Evolutionary conservation across 2,797 vertebrate species (phyloP), one percentile per base, ranked within the genome.

Genomic region (Macropodus opercularis): DNA sequence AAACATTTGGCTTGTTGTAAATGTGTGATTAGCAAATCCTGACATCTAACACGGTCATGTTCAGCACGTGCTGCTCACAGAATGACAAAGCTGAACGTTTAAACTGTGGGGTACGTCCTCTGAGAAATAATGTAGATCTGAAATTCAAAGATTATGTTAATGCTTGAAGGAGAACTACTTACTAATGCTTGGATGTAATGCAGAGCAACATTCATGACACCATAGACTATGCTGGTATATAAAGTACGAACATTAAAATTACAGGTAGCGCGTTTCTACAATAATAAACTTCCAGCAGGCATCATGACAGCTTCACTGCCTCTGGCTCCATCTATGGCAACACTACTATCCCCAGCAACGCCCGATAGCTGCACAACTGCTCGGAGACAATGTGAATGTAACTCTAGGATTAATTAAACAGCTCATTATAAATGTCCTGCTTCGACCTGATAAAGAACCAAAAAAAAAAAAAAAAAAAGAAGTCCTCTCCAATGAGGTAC

Each of bases 171-270:
- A 65, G 68, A 59, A 46, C 21, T 26, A 55, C 55, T 59, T 38
- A 47, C 60, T 64, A 68, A 39, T 48, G 31, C 5, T 67, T 41
- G 31, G 50, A 50, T 64, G 31, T 6, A 72, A 56, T 21, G 39
- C 31, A 40, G 2, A 47, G 27, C 46, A 66, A 77, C 74, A 81
- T 65, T 80, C 72, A 75, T 6, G 9, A 12, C 61, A 76, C 75
- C 66, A 69, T 21, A 76, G 55, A 22, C 47, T 56, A 22, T 66
- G 80, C 76, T 87, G 77, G 75, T 72, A 59, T 77, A 59, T 72
- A 71, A 74, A 46, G 50, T 42, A 61, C 52, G 66, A 62, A 47
- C 90, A 89, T 85, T 86, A 78, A 84, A 83, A 64, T 59, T 63
- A 40, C 48, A 81, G 54, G 51, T 46, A 35, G 53, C n/a, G 41